A percentile compares a stretch with the other conserved stretches of the same genome.
Evolutionary conservation across 2,113 vertebrate genomes (phyloP).

Genomic region (Burhinus oedicnemus): DNA sequence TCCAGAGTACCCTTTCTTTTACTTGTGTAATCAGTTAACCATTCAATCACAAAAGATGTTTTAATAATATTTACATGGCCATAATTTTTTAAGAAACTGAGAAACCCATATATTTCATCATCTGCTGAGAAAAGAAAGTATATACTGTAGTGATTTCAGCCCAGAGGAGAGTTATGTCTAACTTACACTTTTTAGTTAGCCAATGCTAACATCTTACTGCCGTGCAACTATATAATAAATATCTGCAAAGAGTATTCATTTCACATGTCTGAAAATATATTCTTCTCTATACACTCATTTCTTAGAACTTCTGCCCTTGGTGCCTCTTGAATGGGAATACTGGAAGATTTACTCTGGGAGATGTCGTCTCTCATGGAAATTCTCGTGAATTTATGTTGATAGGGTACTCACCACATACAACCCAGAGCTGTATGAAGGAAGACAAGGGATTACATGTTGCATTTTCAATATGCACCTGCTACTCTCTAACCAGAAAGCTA

Average conservation of each 20-base stretch:
- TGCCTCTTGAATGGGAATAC: not conserved
- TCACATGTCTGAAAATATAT: not conserved
- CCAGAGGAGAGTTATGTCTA: not conserved
- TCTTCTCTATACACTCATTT: not conserved
- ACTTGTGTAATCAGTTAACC: slow-evolving; percentile 47
- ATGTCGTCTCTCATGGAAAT: not conserved
- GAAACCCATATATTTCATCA: slow-evolving; percentile 18
- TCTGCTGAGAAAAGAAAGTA: not conserved
- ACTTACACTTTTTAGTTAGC: not conserved
- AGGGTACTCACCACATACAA: not conserved
- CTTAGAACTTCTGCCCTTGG: not conserved
- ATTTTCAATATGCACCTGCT: not conserved
- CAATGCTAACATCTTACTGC: not conserved
- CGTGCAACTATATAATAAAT: slow-evolving; percentile 2
- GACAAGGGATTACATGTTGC: not conserved
- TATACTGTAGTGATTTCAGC: not conserved
- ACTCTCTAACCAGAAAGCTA: not conserved
- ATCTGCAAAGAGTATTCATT: not conserved
- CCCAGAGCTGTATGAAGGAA: not conserved
- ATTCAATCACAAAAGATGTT: slow-evolving; percentile 55
- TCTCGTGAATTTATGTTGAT: not conserved
- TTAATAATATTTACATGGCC: slow-evolving; percentile 69
- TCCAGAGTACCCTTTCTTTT: not conserved
- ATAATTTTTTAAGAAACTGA: slow-evolving; percentile 64
- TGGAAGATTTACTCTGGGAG: not conserved